A percentile compares a stretch with the other conserved stretches of the same genome.
phyloP scores from a whole-genome alignment of 1,140 invertebrate genomes.

The Helicoverpa armigera region DNA sequence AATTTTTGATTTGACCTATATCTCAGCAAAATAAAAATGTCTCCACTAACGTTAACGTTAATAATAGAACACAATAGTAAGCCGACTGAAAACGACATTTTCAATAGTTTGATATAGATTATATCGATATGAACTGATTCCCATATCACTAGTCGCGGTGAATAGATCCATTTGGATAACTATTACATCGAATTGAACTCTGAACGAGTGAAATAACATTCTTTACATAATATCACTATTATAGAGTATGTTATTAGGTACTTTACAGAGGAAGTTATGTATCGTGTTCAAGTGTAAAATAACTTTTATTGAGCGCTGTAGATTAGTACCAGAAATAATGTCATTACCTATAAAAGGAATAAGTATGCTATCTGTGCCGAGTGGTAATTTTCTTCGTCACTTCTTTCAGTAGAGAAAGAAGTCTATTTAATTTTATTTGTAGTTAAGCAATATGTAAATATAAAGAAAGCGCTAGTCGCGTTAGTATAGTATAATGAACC shows the following conservation, averaged over 20 bases:
- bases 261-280: not conserved
- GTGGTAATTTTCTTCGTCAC: not conserved
- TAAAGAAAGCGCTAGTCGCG: no score
- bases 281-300: slow-evolving; percentile 28
- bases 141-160: slow-evolving; percentile 13
- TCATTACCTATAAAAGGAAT: no score
- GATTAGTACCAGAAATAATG: no score
- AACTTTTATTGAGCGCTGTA: not conserved
- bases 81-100: not conserved
- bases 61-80: not conserved
- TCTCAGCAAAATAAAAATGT: no score
- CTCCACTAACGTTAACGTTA: no score
- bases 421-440: no score
- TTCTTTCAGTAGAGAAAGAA: no score
- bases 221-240: slow-evolving; percentile 1
- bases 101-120: slow-evolving; percentile 17
- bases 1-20: no score
- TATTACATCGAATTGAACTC: slow-evolving; percentile 21
- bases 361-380: no score
- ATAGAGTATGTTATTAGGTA: slow-evolving; percentile 9
- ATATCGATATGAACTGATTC: slow-evolving; percentile 25
- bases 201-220: slow-evolving; percentile 33
- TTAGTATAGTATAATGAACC: no score
- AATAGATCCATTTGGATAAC: slow-evolving; percentile 42
- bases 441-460: no score